phyloP scores from a whole-genome alignment of 2,888 invertebrate genomes.

The Physocephala rufipes region DNA sequence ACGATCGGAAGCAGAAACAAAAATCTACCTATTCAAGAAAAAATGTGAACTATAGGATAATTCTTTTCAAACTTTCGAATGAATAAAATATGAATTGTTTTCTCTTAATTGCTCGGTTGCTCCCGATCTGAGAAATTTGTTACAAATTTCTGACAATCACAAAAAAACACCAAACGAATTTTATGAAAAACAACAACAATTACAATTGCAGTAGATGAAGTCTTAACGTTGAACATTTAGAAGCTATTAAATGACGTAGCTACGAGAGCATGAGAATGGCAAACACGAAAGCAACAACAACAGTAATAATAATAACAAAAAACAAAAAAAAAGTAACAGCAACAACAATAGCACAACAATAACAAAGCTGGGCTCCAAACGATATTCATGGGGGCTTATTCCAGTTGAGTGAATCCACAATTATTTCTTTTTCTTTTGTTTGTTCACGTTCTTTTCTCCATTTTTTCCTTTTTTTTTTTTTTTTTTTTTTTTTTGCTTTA shows the following conservation, averaged over 20 bases:
- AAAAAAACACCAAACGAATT: slow-evolving; percentile 13
- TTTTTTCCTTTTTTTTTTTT: no score
- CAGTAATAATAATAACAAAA: no score
- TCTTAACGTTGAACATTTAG: neutral
- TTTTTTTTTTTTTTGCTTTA: neutral
- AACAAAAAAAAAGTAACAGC: no score
- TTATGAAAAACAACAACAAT: neutral
- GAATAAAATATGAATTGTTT: slow-evolving; percentile 23
- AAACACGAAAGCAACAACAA: no score
- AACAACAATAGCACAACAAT: slow-evolving; percentile 11
- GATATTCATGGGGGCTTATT: slow-evolving; percentile 6
- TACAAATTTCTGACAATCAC: slow-evolving; percentile 24
- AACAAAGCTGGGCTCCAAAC: neutral
- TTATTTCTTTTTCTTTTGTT: neutral
- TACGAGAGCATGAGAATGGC: no score
- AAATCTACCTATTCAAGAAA: neutral
- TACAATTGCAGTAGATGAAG: neutral
- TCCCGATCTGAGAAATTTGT: slow-evolving; percentile 23
- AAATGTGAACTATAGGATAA: neutral
- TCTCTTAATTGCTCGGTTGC: slow-evolving; percentile 22
- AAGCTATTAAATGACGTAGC: neutral
- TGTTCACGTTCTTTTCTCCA: no score
- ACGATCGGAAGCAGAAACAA: neutral
- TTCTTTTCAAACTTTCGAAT: neutral
- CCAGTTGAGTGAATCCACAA: slow-evolving; percentile 12